Conservation (phyloP, 2,113 vertebrate genomes). For the Chaetorhynchus papuensis region DNA sequence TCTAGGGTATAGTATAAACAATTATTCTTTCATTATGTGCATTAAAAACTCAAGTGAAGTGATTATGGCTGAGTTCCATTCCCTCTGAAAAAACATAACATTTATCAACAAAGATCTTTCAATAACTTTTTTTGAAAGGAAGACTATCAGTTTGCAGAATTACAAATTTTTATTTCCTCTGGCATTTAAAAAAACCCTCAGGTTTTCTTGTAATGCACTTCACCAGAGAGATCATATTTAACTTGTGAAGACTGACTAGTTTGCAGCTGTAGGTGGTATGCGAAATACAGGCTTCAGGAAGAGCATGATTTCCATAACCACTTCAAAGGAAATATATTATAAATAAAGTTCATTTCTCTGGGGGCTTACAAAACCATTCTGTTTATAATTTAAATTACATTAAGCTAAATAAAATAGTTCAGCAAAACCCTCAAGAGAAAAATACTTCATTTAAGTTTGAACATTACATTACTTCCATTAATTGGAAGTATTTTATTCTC, state of each 20-base stretch:
- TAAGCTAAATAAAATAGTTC: slow-evolving; percentile 40
- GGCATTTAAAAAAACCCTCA: background rate
- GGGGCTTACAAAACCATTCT: slow-evolving; percentile 30
- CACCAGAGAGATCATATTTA: background rate
- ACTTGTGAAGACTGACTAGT: background rate
- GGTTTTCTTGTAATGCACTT: background rate
- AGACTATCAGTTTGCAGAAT: background rate
- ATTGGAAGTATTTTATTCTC: slow-evolving; percentile 37
- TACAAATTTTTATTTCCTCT: background rate
- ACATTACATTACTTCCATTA: slow-evolving; percentile 33
- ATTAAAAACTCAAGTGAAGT: background rate
- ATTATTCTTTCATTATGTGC: background rate
- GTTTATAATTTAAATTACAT: slow-evolving; percentile 55
- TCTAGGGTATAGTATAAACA: background rate
- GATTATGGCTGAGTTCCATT: background rate
- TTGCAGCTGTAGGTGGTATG: slow-evolving; percentile 21
- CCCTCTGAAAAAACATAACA: background rate
- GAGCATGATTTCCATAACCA: slow-evolving; percentile 19
- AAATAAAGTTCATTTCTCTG: slow-evolving; percentile 48
- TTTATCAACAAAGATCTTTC: background rate
- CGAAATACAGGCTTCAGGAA: background rate
- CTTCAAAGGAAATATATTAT: slow-evolving; percentile 54
- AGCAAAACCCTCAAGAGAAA: slow-evolving; percentile 22
- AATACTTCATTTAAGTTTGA: slow-evolving; percentile 43
- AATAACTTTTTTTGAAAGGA: background rate